Evolutionary conservation across 2,888 invertebrate species (phyloP).

Genomic region (Polyommatus iphigenia): DNA sequence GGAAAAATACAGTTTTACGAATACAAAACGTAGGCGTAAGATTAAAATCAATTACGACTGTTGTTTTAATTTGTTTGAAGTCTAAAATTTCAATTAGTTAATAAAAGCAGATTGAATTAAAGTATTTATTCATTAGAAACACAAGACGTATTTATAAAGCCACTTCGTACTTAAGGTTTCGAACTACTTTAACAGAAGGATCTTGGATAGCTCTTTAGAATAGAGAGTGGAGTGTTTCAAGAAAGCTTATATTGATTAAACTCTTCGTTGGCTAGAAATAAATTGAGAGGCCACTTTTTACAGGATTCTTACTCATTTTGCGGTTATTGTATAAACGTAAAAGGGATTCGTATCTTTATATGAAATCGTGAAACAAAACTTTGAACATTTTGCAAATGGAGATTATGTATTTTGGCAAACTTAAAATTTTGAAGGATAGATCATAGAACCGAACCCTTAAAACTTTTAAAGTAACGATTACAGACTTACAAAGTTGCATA

Average conservation of each 20-base stretch:
- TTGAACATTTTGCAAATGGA: too few species aligned
- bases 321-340: not conserved
- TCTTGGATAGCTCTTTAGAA: constrained; percentile 31
- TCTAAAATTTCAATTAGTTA: not conserved
- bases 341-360: too few species aligned
- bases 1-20: not conserved
- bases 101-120: constrained; percentile 22
- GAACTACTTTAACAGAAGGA: constrained; percentile 28
- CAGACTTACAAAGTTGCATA: too few species aligned
- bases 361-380: too few species aligned
- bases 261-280: constrained; percentile 17
- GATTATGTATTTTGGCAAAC: too few species aligned
- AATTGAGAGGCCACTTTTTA: constrained; percentile 20
- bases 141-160: constrained; percentile 25
- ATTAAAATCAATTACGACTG: not conserved
- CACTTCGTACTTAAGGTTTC: constrained; percentile 25
- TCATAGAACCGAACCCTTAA: too few species aligned
- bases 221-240: constrained; percentile 30
- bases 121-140: constrained; percentile 27
- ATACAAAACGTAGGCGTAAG: not conserved
- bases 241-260: constrained; percentile 31
- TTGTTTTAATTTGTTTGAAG: not conserved
- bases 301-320: not conserved
- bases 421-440: too few species aligned
- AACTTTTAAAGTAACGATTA: too few species aligned